Evolutionary conservation across 2,113 vertebrate species (phyloP).

Genomic region (Acinonyx jubatus): DNA sequence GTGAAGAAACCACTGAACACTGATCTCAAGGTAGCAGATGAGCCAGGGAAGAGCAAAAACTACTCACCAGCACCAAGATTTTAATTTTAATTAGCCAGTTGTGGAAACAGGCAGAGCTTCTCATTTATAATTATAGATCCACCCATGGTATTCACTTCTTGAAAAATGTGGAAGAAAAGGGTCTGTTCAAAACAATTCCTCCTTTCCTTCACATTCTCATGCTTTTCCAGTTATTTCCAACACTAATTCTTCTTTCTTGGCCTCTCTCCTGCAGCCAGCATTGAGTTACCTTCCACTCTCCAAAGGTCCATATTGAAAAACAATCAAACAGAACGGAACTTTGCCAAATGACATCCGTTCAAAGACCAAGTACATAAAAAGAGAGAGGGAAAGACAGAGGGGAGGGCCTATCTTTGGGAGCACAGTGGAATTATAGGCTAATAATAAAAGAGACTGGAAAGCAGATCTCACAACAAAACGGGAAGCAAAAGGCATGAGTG

Average conservation of each 20-base stretch:
- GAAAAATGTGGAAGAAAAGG: background rate
- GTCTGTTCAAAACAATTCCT: background rate
- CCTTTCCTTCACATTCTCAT: background rate
- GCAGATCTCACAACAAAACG: background rate
- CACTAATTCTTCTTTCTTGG: background rate
- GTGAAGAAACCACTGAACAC: constrained; percentile 27
- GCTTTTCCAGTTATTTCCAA: constrained; percentile 7
- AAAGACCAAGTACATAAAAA: background rate
- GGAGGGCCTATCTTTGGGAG: background rate
- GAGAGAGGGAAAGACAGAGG: background rate
- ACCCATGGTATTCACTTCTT: background rate
- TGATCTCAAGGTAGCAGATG: background rate
- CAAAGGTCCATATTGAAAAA: constrained; percentile 39
- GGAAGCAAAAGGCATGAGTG: background rate
- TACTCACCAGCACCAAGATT: background rate
- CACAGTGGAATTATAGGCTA: background rate
- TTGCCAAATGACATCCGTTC: background rate
- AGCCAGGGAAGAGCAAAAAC: background rate
- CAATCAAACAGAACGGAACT: background rate
- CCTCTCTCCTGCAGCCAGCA: background rate
- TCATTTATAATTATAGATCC: background rate
- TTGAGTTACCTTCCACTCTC: background rate
- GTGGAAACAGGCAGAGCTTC: background rate
- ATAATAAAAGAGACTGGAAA: constrained; percentile 28
- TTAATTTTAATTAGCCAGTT: background rate